Evolutionary conservation across 2,797 vertebrate genomes (phyloP), one percentile per base, ranked within the genome.

Genomic region (Bufotes viridis): DNA sequence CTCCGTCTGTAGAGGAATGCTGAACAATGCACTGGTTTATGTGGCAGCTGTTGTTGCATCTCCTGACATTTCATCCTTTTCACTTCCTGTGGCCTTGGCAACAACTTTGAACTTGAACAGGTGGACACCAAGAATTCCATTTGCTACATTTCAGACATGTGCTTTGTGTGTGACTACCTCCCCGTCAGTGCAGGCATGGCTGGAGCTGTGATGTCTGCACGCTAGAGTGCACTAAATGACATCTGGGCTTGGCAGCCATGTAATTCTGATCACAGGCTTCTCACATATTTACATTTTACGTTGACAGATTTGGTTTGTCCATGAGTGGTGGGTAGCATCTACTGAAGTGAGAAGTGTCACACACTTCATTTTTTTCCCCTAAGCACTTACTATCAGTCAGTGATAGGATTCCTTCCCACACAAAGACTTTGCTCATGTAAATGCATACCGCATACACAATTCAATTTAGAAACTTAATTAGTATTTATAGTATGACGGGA

Each of bases 181-280:
- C 22, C 13, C 11, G 17, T 67, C 18, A 69, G 20, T 12, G n/a
- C 18, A 82, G 42, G 80, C 86, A 82, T 78, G 86, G 58, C 58
- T 82, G 80, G 57, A 58, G 70, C 34, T 63, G 86, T 87, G 79
- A 82, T 63, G 80, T 78, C 80, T 78, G 49, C 72, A 82, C 26
- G 70, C 67, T 82, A 22, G 20, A 76, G 55, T 75, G 79, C 78
- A 74, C 70, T 34, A 22, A 53, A 78, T 87, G 78, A 82, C 86
- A 82, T 34, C n/a, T 75, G 69, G 34, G 42, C 3, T 57, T 76
- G 79, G 69, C 86, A 65, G 86, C 55, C 65, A 76, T 87, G 58
- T 76, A 11, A 55, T 82, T 67, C 20, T 76, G 34, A 76, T 75
- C 86, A 82, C 69, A 82, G 80, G 70, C 70, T 55, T 82, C 57